Percentiles rank a stretch among this genome's conserved stretches.
Evolutionary conservation across 2,113 vertebrate species (phyloP).

Genomic region (Corythornis vintsioides): DNA sequence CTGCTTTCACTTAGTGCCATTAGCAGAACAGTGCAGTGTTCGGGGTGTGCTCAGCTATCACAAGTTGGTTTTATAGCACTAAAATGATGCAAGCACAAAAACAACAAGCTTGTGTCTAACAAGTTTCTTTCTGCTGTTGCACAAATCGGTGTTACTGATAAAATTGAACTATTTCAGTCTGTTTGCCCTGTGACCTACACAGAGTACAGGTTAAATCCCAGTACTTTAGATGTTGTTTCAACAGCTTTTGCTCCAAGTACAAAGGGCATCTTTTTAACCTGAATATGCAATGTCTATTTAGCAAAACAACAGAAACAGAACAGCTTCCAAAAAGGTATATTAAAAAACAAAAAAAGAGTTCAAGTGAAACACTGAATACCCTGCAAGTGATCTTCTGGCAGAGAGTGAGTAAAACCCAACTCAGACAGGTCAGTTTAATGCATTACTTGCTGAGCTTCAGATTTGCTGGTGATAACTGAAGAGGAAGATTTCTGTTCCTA

Average conservation of each 20-base stretch:
- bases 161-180: not conserved
- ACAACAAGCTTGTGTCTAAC: accelerated
- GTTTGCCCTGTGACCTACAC: not conserved
- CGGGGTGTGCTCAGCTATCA: not conserved
- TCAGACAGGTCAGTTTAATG: not conserved
- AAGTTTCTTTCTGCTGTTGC: not conserved
- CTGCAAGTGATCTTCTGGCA: not conserved
- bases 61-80: not conserved
- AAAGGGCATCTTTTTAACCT: not conserved
- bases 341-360: not conserved
- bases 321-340: not conserved
- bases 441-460: not conserved
- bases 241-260: not conserved
- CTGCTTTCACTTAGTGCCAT: not conserved
- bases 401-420: not conserved
- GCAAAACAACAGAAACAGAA: not conserved
- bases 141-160: not conserved
- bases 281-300: not conserved
- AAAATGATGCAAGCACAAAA: not conserved
- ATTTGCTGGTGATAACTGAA: not conserved
- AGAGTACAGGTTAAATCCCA: not conserved
- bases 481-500: not conserved
- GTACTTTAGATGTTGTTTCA: not conserved
- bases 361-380: not conserved
- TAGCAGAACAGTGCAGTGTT: not conserved